A percentile compares a stretch with the other conserved stretches of the same genome.
These are phyloP conservation scores for Pseudomyrmex pallidus DNA, from an alignment of 1,140 invertebrate genomes.

Conservation along the genomic window DNA sequence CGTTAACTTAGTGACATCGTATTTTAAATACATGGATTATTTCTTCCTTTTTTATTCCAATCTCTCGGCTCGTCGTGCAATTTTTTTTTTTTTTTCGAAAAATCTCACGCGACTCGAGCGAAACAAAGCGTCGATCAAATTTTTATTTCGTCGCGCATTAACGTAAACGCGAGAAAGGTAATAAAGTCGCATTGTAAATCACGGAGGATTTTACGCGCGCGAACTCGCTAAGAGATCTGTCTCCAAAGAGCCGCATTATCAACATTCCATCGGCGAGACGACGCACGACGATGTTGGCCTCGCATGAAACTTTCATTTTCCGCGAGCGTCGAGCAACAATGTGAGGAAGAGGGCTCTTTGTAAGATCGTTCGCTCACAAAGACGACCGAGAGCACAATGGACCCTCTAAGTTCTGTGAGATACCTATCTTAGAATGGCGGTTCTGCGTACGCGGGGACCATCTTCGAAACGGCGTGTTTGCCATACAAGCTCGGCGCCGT, in stretches of 20 bases:
- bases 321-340: slow-evolving; percentile 70
- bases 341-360: slow-evolving; percentile 66
- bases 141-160: too few species aligned
- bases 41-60: too few species aligned
- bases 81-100: too few species aligned
- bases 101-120: too few species aligned
- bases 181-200: background rate
- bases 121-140: too few species aligned
- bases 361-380: slow-evolving; percentile 65
- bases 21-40: too few species aligned
- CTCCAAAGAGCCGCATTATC: background rate
- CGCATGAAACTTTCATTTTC: slow-evolving; percentile 80
- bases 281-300: slow-evolving; percentile 30
- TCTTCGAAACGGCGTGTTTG: slow-evolving; percentile 52
- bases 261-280: background rate
- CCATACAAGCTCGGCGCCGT: slow-evolving; percentile 22
- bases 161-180: too few species aligned
- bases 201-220: background rate
- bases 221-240: slow-evolving; percentile 23
- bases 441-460: slow-evolving; percentile 39
- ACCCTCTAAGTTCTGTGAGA: slow-evolving; percentile 47
- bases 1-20: too few species aligned
- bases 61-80: too few species aligned
- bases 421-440: slow-evolving; percentile 48
- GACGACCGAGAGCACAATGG: slow-evolving; percentile 61